A percentile compares a stretch with the other conserved stretches of the same genome.
These are phyloP conservation scores for Dolichoris vasculosae DNA, from an alignment of 1,140 invertebrate genomes.

Conservation along the genomic window DNA sequence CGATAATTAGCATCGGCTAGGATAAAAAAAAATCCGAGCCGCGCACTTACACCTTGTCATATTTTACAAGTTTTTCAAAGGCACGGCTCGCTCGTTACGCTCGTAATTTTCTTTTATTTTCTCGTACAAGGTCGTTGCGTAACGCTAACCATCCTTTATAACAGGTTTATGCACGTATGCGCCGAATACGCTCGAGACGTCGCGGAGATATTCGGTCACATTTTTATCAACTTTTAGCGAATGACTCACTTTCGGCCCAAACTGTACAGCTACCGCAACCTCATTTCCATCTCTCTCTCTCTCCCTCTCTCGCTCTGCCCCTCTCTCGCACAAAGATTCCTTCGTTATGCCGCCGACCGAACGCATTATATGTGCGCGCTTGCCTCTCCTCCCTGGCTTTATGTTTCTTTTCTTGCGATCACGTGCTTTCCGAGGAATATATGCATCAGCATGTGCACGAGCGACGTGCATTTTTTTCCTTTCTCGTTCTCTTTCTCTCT, in stretches of 20 bases:
- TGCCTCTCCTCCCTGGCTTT: not conserved
- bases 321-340: constrained; percentile 28
- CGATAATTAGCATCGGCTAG: not conserved
- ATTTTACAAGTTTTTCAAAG: not conserved
- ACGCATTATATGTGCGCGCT: constrained; percentile 24
- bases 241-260: constrained; percentile 5
- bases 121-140: constrained; percentile 1
- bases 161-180: not conserved
- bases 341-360: not conserved
- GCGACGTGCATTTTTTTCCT: constrained; percentile 9
- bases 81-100: not conserved
- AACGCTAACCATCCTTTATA: not conserved
- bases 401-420: constrained; percentile 34
- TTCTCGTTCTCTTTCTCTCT: not conserved
- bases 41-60: not conserved
- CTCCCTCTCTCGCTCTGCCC: not conserved
- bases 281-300: constrained; percentile 3
- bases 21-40: not conserved
- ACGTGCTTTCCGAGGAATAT: constrained; percentile 26
- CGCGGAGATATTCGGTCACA: not conserved
- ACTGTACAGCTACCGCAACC: constrained; percentile 22
- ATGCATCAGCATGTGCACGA: constrained; percentile 27
- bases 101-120: constrained; percentile 2
- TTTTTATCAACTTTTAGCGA: not conserved
- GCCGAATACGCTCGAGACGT: not conserved